Evolutionary conservation across 2,888 invertebrate genomes (phyloP), one percentile per base, ranked within the genome.

Genomic region (Antitype chi): DNA sequence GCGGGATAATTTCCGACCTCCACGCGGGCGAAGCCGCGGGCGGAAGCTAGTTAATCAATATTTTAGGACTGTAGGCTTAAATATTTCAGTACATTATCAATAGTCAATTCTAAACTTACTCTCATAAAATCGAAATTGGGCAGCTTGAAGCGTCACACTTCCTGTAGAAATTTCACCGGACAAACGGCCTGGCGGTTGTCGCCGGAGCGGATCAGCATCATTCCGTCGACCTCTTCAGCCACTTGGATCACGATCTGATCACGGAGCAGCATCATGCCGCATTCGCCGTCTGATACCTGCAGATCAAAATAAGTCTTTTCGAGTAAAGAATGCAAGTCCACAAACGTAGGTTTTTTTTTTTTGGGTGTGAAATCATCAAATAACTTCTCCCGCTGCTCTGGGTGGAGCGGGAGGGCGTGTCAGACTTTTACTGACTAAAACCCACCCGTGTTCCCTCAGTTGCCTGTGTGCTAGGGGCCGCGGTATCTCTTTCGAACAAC

Each of bases 161-260:
- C 99, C 97, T 99, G 98, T 82, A 99, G 97, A 93, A 99, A 99
- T 94, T 99, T 99, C 62, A 99, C 95, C n/a, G 99, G 99, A 95
- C 99, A 99, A 86, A 98, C 98, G 78, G 98, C 99, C 95, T 99
- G 99, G 88, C 98, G 98, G 97, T 99, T 99, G 92, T 99, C 98
- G 0, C 99, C 99, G 67, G 98, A 98, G 74, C 99, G 98, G 84
- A 99, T 99, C 98, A 98, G 98, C 82, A 99, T 98, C 97, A 99
- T 99, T 47, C 99, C 99, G 90, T 99, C 99, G 0, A 98, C 97
- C 92, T 99, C 99, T 85, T 99, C 99, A 4, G 99, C 99, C 15
- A 99, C 97, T 94, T 97, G 97, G 89, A 99, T 98, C 77, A 99
- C 99, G 91, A 99, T 99, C 98, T 99, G 99, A 95, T 99, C 99